Evolutionary conservation across 2,113 vertebrate genomes (phyloP).

Genomic region (Gymnarchus niloticus): DNA sequence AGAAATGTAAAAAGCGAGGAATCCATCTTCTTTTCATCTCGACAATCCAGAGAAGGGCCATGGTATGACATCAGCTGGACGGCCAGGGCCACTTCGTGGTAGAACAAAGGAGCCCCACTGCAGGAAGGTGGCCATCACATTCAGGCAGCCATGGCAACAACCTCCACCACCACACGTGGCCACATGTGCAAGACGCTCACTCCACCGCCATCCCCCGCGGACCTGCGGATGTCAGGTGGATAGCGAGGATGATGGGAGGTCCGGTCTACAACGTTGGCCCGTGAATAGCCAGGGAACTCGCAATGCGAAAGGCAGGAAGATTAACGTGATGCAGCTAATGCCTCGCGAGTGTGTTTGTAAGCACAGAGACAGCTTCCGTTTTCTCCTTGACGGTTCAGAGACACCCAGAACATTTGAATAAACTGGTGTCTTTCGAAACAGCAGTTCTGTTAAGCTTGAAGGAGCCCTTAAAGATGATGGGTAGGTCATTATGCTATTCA

Average conservation of each 20-base stretch:
- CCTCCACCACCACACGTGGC: background rate
- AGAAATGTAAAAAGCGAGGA: slow-evolving; percentile 13
- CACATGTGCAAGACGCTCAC: too few relatives aligned
- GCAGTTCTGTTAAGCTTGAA: background rate
- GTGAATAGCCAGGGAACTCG: background rate
- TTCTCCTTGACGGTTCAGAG: background rate
- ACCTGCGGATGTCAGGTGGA: background rate
- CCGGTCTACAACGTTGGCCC: too few relatives aligned
- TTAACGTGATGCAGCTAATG: background rate
- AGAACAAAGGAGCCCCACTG: background rate
- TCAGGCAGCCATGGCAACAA: background rate
- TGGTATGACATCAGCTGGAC: background rate
- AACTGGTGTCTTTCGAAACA: background rate
- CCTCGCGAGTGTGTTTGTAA: background rate
- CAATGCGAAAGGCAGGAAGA: background rate
- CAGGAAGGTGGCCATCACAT: too few relatives aligned
- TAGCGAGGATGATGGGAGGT: background rate
- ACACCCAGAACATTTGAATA: background rate
- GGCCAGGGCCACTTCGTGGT: background rate
- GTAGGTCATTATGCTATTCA: background rate
- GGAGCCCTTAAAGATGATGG: background rate
- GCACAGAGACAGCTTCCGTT: too few relatives aligned
- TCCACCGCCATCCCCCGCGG: too few relatives aligned
- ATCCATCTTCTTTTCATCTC: slow-evolving; percentile 37
- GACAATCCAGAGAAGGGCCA: slow-evolving; percentile 19